A percentile compares a stretch with the other conserved stretches of the same genome.
Evolutionary conservation across 2,797 vertebrate genomes (phyloP).

Genomic region (Loris lydekkerianus): DNA sequence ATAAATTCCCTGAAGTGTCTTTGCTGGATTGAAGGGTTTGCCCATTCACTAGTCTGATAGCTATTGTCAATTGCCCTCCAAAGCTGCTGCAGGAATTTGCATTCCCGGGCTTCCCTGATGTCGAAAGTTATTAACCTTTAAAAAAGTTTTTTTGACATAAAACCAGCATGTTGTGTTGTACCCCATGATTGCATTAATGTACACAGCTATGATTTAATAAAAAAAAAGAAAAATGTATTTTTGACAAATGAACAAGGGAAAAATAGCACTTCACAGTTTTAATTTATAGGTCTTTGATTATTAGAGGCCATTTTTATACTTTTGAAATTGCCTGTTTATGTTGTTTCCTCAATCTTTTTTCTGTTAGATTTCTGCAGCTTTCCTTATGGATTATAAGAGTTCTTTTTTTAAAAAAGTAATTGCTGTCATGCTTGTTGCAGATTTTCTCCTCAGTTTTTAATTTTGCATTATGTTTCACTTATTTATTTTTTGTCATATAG

Average conservation of each 20-base stretch:
- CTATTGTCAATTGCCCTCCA: background rate
- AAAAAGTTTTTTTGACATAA: background rate
- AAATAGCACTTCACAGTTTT: background rate
- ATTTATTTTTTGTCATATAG: background rate
- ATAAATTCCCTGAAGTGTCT: background rate
- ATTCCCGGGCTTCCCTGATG: background rate
- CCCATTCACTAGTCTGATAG: background rate
- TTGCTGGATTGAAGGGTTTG: background rate
- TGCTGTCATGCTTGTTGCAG: background rate
- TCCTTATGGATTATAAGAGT: background rate
- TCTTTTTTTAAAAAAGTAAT: background rate
- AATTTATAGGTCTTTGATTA: slow-evolving; percentile 32
- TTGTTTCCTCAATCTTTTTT: background rate
- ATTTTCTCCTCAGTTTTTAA: background rate
- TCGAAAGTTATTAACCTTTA: slow-evolving; percentile 13
- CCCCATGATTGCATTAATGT: too few species aligned
- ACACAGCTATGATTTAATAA: too few species aligned
- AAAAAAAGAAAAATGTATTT: background rate
- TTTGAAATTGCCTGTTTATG: background rate
- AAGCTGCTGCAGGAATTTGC: background rate
- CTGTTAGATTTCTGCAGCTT: background rate
- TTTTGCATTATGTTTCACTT: background rate
- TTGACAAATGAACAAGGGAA: background rate
- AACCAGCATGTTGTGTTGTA: too few species aligned
- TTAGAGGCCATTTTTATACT: background rate